Conservation (phyloP, 2,888 invertebrate species). For the Leptinotarsa tumamoca region DNA sequence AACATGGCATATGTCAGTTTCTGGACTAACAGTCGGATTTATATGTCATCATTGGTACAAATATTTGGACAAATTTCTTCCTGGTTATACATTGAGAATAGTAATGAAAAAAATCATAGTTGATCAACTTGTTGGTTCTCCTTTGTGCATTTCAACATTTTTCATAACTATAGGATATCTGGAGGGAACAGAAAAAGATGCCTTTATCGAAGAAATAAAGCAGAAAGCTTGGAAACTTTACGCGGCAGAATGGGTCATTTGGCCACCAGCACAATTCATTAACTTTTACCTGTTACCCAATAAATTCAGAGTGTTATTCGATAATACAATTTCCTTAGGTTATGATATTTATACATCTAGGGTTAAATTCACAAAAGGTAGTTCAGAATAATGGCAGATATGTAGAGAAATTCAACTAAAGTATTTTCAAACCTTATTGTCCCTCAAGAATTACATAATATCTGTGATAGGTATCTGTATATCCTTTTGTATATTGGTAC, state of each 20-base stretch:
- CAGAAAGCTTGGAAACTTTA: conserved; percentile 84
- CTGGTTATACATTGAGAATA: conserved; percentile 75
- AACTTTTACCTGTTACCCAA: conserved; percentile 91
- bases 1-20: conserved; percentile 81
- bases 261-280: conserved; percentile 94
- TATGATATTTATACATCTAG: conserved; percentile 89
- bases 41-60: conserved; percentile 91
- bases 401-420: neutral
- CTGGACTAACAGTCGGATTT: conserved; percentile 82
- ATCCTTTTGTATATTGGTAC: conserved; percentile 14
- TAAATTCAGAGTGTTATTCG: conserved; percentile 86
- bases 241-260: conserved; percentile 89
- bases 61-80: conserved; percentile 77
- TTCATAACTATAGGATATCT: conserved; percentile 81
- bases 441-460: neutral
- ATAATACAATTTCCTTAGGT: conserved; percentile 85
- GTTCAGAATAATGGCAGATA: neutral
- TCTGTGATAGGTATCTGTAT: conserved; percentile 15
- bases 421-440: neutral
- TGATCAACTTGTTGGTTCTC: conserved; percentile 89
- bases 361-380: conserved; percentile 72
- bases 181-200: conserved; percentile 73
- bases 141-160: conserved; percentile 81
- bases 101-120: conserved; percentile 83
- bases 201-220: conserved; percentile 76